These are phyloP conservation scores for Hololepta plana DNA, from an alignment of 2,888 invertebrate species.

Conservation along the genomic window DNA sequence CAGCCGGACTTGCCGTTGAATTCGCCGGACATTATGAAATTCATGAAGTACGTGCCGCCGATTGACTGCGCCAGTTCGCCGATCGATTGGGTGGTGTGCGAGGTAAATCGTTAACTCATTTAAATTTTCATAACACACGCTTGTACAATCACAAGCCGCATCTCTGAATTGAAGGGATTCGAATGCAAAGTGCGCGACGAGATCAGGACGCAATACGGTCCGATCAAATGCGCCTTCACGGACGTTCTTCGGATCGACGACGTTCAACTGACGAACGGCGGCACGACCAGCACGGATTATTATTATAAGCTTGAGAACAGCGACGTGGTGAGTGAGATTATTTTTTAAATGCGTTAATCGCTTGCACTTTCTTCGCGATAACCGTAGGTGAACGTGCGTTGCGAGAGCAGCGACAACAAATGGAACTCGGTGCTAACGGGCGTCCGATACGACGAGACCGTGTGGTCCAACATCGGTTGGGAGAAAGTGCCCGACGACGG, in stretches of 20 bases:
- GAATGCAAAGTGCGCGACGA: no score
- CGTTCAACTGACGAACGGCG: constrained; percentile 34
- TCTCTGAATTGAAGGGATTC: no score
- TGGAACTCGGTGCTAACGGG: constrained; percentile 54
- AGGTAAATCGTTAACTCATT: no score
- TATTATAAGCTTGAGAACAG: constrained; percentile 43
- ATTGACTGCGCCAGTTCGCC: constrained; percentile 42
- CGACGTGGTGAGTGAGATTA: constrained; percentile 45
- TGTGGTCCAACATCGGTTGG: constrained; percentile 29
- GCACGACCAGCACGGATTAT: constrained; percentile 30
- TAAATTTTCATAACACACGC: no score
- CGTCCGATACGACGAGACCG: constrained; percentile 30
- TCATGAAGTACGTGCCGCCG: constrained; percentile 40
- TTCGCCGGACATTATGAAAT: constrained; percentile 56
- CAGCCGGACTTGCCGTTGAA: constrained; percentile 46
- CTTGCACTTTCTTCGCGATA: no score
- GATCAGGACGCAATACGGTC: no score
- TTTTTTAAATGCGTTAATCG: no score
- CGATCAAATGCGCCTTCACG: constrained; percentile 37
- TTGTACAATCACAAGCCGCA: no score
- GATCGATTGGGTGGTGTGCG: constrained; percentile 61
- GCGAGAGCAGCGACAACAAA: no score
- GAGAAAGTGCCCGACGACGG: constrained; percentile 27
- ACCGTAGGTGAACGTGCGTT: no score
- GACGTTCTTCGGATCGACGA: constrained; percentile 57